Evolutionary conservation across 2,797 vertebrate genomes (phyloP).

Genomic region (Champsocephalus gunnari): DNA sequence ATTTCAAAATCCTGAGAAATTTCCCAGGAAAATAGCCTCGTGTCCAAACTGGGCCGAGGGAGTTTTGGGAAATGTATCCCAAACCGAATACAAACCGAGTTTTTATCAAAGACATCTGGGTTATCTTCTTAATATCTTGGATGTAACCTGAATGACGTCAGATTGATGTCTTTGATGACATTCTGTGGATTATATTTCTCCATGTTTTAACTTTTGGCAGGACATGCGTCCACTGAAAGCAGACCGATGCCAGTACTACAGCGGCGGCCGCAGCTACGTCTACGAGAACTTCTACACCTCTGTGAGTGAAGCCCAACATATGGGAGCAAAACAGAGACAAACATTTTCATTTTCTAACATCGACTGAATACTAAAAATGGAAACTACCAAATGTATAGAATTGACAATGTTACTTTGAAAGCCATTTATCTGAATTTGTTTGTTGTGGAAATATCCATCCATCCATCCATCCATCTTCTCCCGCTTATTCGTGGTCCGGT

Average conservation of each 20-base stretch:
- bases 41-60: background rate
- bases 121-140: background rate
- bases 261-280: slow-evolving; percentile 78
- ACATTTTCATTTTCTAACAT: no score
- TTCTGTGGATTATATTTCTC: slow-evolving; percentile 5
- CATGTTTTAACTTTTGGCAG: slow-evolving; percentile 55
- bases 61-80: background rate
- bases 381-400: no score
- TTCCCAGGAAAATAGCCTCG: background rate
- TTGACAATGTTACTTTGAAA: no score
- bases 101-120: background rate
- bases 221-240: slow-evolving; percentile 82
- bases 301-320: slow-evolving; percentile 60
- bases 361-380: no score
- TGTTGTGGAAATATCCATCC: no score
- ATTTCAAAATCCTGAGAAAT: background rate
- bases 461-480: no score
- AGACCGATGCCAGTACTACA: slow-evolving; percentile 83
- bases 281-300: slow-evolving; percentile 81
- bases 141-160: background rate
- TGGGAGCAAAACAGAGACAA: no score
- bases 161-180: background rate
- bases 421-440: no score
- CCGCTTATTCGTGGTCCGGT: no score
- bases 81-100: background rate